These are phyloP conservation scores for Emmelina monodactyla DNA, from an alignment of 2,888 invertebrate species.

Conservation along the genomic window DNA sequence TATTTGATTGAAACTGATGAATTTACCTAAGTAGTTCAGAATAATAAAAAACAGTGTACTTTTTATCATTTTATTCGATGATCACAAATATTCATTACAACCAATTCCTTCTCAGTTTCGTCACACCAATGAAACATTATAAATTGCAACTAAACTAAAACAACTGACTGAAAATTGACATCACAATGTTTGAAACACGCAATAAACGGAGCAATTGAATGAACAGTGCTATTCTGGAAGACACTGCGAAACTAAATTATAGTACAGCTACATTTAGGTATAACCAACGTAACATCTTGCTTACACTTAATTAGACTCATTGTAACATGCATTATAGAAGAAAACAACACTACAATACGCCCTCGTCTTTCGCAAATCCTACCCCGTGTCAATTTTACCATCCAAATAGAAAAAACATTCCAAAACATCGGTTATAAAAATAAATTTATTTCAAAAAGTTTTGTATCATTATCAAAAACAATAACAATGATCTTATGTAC, in stretches of 20 bases:
- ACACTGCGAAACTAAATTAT: slow-evolving; percentile 25
- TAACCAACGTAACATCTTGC: slow-evolving; percentile 18
- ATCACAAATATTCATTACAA: slow-evolving; percentile 52
- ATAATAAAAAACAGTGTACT: neutral
- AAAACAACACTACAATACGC: too few species aligned
- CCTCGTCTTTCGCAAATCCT: slow-evolving; percentile 22
- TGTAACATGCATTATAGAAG: too few species aligned
- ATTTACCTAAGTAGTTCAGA: too few species aligned
- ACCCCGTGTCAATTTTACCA: slow-evolving; percentile 27
- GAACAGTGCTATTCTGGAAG: slow-evolving; percentile 56
- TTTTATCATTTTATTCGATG: slow-evolving; percentile 42
- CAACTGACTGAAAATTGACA: slow-evolving; percentile 45
- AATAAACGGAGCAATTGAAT: slow-evolving; percentile 20
- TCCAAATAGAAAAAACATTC: slow-evolving; percentile 33
- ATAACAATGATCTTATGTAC: slow-evolving; percentile 36
- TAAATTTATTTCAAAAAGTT: slow-evolving; percentile 47
- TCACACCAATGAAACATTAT: slow-evolving; percentile 51
- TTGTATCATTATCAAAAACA: slow-evolving; percentile 31
- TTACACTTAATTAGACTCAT: too few species aligned
- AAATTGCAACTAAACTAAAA: slow-evolving; percentile 35
- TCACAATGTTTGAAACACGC: slow-evolving; percentile 37
- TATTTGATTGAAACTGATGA: too few species aligned
- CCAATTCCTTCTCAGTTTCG: slow-evolving; percentile 49
- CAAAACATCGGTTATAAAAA: slow-evolving; percentile 59
- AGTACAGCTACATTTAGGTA: slow-evolving; percentile 2